Evolutionary conservation across 2,113 vertebrate species (phyloP).

Genomic region (Bubalus kerabau): DNA sequence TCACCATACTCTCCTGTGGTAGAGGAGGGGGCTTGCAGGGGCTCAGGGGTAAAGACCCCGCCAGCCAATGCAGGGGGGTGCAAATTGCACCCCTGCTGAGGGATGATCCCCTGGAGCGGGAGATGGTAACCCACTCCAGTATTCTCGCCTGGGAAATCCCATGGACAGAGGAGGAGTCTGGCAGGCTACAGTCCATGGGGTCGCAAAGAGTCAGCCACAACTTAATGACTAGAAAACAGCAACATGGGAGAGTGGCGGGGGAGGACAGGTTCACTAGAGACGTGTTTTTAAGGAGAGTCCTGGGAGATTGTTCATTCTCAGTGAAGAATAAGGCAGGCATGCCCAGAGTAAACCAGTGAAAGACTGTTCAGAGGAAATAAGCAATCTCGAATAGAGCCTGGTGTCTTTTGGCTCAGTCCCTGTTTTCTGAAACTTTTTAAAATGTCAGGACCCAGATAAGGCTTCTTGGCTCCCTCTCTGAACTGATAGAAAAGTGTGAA

Average conservation of each 20-base stretch:
- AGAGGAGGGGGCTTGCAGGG: neutral
- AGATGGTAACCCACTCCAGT: neutral
- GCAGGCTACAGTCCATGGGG: no score
- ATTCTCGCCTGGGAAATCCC: no score
- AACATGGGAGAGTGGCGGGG: neutral
- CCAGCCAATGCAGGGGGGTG: neutral
- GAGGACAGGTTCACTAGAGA: neutral
- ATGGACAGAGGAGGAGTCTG: no score
- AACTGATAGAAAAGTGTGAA: neutral
- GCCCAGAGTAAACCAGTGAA: neutral
- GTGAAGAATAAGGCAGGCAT: neutral
- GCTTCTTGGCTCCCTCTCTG: neutral
- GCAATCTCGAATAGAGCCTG: no score
- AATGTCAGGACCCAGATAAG: neutral
- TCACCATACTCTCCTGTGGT: neutral
- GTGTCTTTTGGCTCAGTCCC: neutral
- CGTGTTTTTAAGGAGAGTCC: neutral
- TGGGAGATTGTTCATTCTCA: neutral
- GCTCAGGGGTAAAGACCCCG: neutral
- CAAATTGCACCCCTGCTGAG: neutral
- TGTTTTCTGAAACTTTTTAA: neutral
- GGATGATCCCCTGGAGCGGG: neutral
- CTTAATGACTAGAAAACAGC: no score
- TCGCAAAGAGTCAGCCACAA: no score
- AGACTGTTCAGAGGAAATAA: neutral